Evolutionary conservation across 2,888 invertebrate genomes (phyloP), one percentile per base, ranked within the genome.

Genomic region (Sycophila texana): DNA sequence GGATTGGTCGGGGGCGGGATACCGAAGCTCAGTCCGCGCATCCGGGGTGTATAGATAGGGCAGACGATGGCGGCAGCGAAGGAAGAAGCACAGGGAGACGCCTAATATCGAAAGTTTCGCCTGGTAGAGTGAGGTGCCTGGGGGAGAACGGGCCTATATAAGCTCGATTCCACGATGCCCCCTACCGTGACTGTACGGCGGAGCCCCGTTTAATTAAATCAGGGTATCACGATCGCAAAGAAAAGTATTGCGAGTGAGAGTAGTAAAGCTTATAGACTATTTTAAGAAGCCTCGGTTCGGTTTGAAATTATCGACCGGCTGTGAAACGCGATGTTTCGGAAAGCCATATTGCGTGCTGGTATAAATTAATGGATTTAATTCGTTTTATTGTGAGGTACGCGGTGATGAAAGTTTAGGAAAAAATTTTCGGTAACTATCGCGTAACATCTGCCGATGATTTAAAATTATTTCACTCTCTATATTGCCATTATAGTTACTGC

Each of bases 181-280:
- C 77, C 83, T 39, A 13, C 63, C 18, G 68, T 14, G 68, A 39
- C 39, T 39, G 39, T 39, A 39, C 39, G 7, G 0, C 51, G 12
- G 22, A 30, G 51, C 55, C 70, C 39, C 82, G 84, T 84, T 85
- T 87, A 87, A 86, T 86, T 86, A 86, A 86, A 86, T 86, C 86
- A 84, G 84, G 61, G 67, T 68, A 65, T 55, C 55, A 77, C 68
- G 67, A 74, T 71, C 71, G 68, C 65, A 60, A 63, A 74, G 80
- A 77, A 73, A 78, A 39, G 39, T 39, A 7, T 39, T 39, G 39
- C 39, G 0, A 39, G 39, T 39, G 7, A 7, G 7, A 39, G 7
- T 7, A 4, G 4, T 39, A 39, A 39, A 4, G 39, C 39, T 26
- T 26, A 26, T 39, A 39, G 4, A 39, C 39, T 39, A 39, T 39